Conservation (phyloP, 1,140 invertebrate genomes). For the Cheumatopsyche charites region DNA sequence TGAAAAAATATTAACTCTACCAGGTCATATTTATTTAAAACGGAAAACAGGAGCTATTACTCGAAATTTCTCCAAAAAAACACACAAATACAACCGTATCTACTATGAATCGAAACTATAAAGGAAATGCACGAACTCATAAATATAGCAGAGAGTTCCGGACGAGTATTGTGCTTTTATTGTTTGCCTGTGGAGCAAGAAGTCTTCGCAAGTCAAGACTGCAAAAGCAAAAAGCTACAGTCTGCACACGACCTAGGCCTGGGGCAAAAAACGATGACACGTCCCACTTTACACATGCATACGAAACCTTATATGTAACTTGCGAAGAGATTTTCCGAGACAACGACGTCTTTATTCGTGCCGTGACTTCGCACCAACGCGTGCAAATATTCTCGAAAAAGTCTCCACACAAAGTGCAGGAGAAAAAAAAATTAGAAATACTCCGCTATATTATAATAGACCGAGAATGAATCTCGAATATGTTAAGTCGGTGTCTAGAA, state of each 20-base stretch:
- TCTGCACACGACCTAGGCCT: constrained; percentile 9
- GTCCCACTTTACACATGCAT: neutral
- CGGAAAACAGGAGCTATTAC: too few species aligned
- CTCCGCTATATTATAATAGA: too few species aligned
- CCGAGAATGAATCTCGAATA: too few species aligned
- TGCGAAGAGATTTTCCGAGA: neutral
- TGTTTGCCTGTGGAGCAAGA: constrained; percentile 5
- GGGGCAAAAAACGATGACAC: constrained; percentile 25
- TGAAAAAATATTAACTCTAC: too few species aligned
- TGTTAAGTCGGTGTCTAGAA: too few species aligned
- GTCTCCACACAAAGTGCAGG: too few species aligned
- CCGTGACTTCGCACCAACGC: too few species aligned
- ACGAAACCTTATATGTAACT: neutral
- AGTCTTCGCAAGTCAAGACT: constrained; percentile 20
- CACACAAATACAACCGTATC: neutral
- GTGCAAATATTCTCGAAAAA: too few species aligned
- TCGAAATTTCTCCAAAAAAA: too few species aligned
- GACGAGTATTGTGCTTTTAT: constrained; percentile 2
- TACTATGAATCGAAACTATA: constrained; percentile 13
- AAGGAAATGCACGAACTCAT: neutral
- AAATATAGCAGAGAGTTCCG: neutral
- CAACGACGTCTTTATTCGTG: constrained; percentile 6
- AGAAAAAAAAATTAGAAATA: too few species aligned
- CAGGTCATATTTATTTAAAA: too few species aligned
- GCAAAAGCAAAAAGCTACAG: constrained; percentile 9